phyloP scores from a whole-genome alignment of 2,113 vertebrate genomes.

The Steatornis caripensis region DNA sequence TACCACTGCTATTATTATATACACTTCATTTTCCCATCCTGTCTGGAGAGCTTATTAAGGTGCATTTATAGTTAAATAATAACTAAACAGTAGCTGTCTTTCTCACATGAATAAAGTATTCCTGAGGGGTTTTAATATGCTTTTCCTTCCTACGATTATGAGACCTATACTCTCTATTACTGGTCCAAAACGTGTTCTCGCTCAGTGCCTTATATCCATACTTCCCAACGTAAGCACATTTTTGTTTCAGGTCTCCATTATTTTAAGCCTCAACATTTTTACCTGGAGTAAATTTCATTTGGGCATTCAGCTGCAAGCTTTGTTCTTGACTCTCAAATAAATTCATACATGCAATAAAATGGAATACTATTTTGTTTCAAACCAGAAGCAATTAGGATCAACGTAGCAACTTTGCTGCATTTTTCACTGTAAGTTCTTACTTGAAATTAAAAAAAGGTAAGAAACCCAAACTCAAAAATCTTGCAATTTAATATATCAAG shows the following conservation, averaged over 20 bases:
- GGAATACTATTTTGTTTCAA: neutral
- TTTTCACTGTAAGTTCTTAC: neutral
- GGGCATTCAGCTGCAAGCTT: neutral
- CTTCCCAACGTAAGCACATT: neutral
- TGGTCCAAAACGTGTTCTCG: neutral
- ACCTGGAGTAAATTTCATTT: neutral
- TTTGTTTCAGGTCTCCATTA: neutral
- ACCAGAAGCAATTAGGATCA: neutral
- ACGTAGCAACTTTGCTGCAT: neutral
- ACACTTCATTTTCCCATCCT: neutral
- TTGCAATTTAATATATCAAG: neutral
- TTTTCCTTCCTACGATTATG: neutral
- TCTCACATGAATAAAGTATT: neutral
- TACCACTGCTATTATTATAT: too few species aligned
- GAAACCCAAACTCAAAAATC: neutral
- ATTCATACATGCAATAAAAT: neutral
- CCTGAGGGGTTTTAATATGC: neutral
- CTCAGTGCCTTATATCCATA: neutral
- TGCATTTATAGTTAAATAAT: neutral
- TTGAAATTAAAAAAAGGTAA: neutral
- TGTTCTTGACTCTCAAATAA: neutral
- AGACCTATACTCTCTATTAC: neutral
- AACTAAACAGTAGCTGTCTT: neutral
- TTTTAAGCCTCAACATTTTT: neutral
- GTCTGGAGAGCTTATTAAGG: neutral